Base-by-base conservation (phyloP, 53 echinoderm and acorn worm genomes). In the Pentamera pediparva region DNA sequence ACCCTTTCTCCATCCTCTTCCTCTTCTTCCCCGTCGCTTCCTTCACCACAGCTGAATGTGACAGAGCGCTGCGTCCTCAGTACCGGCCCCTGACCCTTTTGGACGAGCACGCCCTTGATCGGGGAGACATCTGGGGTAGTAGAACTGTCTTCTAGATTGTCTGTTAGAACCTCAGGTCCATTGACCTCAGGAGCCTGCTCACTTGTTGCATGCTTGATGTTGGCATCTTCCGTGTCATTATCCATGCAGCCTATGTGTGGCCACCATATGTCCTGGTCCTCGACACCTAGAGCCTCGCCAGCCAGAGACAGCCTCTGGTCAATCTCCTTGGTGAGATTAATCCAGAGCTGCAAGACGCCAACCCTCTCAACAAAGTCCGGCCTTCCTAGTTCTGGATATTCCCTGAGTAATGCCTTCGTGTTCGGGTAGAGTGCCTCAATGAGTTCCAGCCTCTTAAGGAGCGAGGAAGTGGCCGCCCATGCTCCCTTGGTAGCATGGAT, bases 301-400 rank as follows among this genome's bases (percentile, higher is more conserved):
- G 91, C 76, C 47, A 91, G 61, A n/a, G 78, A 76, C 37, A 96
- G 67, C 36, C 85, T 91, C 52, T 85, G 88, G 61, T 78, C 85
- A 38, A 96, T 81, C 63, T 96, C 96, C 47, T 74, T 75, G 36
- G 96, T 96, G 26, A 96, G 61, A 43, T 96, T 96, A 65, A 91
- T 63, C 96, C 96, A 96, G 25, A 96, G 36, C 48, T 85, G 85
- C 37, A 96, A 67, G 1, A 91, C 85, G 22, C 78, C 63, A 1
- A 96, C 75, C 37, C 91, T 76, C 57, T 67, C 75, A 10, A 28
- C 79, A 65, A 96, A 91, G 10, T 84, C 65, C 3, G 33, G 2
- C n/a, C 64, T 57, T 27, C 79, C 76, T 47, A 69, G 81, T 18
- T 76, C 58, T 32, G 80, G 83, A 69, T 76, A 79, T 34, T 88